phyloP scores from a whole-genome alignment of 2,888 invertebrate species.

The Diabrotica balteata region DNA sequence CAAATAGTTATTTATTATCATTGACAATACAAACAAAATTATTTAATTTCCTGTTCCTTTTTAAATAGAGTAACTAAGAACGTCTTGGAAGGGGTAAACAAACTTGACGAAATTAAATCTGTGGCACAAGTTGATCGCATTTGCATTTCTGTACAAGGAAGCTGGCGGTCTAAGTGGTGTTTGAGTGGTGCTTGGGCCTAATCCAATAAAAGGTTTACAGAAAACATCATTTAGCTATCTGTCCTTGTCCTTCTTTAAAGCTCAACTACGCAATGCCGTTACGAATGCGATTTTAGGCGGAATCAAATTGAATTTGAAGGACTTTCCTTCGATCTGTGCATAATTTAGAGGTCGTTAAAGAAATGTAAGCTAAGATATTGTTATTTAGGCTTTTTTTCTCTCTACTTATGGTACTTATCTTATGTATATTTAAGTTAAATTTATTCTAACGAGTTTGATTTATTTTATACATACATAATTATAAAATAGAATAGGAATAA shows the following conservation, averaged over 20 bases:
- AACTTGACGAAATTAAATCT: constrained; percentile 17
- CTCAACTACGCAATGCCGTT: neutral
- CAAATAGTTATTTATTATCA: no score
- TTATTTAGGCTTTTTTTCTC: no score
- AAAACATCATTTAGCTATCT: constrained; percentile 7
- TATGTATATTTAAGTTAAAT: no score
- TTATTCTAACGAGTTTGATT: no score
- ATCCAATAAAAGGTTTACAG: constrained; percentile 25
- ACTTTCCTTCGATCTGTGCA: neutral
- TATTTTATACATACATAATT: no score
- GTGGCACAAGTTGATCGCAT: constrained; percentile 17
- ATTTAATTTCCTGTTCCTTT: no score
- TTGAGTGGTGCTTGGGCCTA: constrained; percentile 20
- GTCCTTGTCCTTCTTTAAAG: constrained; percentile 10
- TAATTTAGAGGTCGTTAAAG: no score
- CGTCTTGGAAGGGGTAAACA: constrained; percentile 6
- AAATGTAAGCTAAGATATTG: no score
- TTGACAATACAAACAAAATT: no score
- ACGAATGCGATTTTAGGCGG: constrained; percentile 6
- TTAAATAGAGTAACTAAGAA: neutral
- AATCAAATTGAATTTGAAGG: constrained; percentile 11
- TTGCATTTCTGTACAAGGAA: constrained; percentile 11
- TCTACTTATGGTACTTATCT: no score
- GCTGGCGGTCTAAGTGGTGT: constrained; percentile 17
- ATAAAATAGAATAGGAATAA: no score